A percentile compares a stretch with the other conserved stretches of the same genome.
Evolutionary conservation across 2,888 invertebrate genomes (phyloP).

Genomic region (Nebria brevicollis): DNA sequence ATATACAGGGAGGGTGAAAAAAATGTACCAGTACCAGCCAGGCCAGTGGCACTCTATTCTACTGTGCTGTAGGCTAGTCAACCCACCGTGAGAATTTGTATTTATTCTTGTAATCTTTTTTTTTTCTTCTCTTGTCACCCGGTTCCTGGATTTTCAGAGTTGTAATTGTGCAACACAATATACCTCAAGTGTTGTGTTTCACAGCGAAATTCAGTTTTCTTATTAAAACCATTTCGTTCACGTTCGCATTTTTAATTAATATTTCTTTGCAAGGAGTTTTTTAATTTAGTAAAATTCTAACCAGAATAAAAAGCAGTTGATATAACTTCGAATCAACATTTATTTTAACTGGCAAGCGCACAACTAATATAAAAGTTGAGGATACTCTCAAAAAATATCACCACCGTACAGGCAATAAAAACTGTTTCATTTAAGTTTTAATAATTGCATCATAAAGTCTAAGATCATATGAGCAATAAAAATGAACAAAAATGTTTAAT

Average conservation of each 20-base stretch:
- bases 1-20: conserved; percentile 8
- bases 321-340: background rate
- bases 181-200: background rate
- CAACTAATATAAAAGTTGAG: too few species aligned
- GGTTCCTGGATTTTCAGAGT: background rate
- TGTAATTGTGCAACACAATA: background rate
- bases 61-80: background rate
- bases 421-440: too few species aligned
- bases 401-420: too few species aligned
- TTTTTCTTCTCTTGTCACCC: background rate
- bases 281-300: background rate
- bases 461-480: background rate
- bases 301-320: background rate
- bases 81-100: background rate
- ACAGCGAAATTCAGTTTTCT: background rate
- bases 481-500: background rate
- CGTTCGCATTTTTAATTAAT: background rate
- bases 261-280: background rate
- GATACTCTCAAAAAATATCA: too few species aligned
- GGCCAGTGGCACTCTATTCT: background rate
- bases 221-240: background rate
- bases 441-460: too few species aligned
- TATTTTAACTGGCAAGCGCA: background rate
- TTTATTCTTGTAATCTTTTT: background rate
- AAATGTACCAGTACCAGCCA: background rate